Percentiles rank a stretch among this genome's conserved stretches.
Evolutionary conservation across 2,113 vertebrate genomes (phyloP).

Genomic region (Coptodon bakossiorum): DNA sequence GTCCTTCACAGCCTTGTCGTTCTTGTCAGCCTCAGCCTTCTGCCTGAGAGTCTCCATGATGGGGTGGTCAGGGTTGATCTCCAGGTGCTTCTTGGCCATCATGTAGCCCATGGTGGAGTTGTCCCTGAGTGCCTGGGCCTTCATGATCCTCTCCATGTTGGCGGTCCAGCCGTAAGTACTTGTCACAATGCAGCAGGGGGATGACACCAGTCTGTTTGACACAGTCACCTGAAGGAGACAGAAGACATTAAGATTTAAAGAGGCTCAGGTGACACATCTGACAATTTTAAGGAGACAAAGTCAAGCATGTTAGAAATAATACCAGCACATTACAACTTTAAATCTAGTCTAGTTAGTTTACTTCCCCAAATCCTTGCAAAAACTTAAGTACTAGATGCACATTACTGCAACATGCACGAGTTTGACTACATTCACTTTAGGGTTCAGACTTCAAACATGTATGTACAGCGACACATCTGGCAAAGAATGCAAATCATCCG

Average conservation of each 20-base stretch:
- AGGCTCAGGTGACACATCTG: not conserved
- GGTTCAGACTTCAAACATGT: not conserved
- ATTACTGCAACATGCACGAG: not conserved
- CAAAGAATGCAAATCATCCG: not conserved
- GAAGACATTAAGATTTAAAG: not conserved
- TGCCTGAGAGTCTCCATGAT: constrained; percentile 74
- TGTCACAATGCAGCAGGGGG: constrained; percentile 80
- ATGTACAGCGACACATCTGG: not conserved
- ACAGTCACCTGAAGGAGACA: constrained; percentile 64
- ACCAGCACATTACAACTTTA: not conserved
- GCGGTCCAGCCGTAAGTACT: constrained; percentile 81
- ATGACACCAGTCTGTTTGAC: constrained; percentile 76
- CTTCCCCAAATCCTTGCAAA: too few species aligned
- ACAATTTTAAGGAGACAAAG: not conserved
- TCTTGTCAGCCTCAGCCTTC: constrained; percentile 78
- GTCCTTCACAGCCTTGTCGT: constrained; percentile 79
- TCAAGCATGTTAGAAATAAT: constrained; percentile 28
- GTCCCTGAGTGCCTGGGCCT: constrained; percentile 77
- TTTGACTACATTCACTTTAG: not conserved
- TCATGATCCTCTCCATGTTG: constrained; percentile 84
- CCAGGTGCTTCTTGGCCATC: constrained; percentile 80
- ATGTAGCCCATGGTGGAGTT: constrained; percentile 82
- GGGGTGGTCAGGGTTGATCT: constrained; percentile 76
- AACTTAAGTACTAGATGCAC: not conserved
- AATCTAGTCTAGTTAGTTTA: not conserved